Evolutionary conservation across 92 coral and sea anemone genomes (phyloP), one percentile per base, ranked within the genome.

Genomic region (Porites rus): DNA sequence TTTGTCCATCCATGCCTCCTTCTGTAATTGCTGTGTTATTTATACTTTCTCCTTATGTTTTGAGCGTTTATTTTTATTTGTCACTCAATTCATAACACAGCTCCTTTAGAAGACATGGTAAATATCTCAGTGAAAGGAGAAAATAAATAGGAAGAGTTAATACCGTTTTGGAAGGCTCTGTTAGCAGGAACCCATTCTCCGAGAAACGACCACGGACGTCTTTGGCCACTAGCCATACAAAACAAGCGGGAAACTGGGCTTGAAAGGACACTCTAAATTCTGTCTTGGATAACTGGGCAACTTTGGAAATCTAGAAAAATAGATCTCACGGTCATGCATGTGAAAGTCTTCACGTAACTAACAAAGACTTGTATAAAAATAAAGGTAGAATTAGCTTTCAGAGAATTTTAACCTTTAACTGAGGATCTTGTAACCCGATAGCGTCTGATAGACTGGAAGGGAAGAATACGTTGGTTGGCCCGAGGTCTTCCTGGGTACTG

Each of bases 161-260:
- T 92, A 96, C 98, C 84, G 85, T 88, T 75, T 90, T 95, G 46
- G 83, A 4, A 25, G 77, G 71, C 61, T 90, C 87, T 24, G 91
- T 92, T 71, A 93, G 90, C 2, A 94, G 90, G 80, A 93, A 95
- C 59, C 99, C 99, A 84, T 97, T 97, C 70, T 95, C 94, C 59
- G 98, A 97, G 79, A 97, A 97, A 53, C 98, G 93, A 21, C 99
- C 99, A 6, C 92, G 87, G 68, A 97, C 80, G 22, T 90, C 87
- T 67, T 94, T 93, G 73, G 97, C 75, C 12, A 90, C 83, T 1
- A 97, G 77, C 99, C 99, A 97, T 66, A 97, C 98, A 72, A 95
- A 95, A 51, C 94, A 87, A 10, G 99, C 96, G 54, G 96, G 95
- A 51, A 91, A 87, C 66, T 90, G 88, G 61, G 98, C 93, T 60